Conservation (phyloP, 2,113 vertebrate genomes). For the Herpetotheres cachinnans region DNA sequence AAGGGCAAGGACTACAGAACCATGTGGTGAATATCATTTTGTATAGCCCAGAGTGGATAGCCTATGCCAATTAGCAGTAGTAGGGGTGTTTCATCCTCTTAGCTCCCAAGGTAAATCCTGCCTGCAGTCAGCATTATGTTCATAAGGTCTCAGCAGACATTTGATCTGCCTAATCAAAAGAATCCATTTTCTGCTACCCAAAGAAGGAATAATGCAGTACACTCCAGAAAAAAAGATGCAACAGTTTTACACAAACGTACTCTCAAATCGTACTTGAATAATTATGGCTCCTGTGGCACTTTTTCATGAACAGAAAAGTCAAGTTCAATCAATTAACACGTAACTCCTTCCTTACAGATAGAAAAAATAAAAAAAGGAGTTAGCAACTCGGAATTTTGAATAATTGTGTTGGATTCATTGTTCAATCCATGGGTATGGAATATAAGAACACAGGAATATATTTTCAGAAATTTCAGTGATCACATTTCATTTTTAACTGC, state of each 20-base stretch:
- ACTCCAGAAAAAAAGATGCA: not conserved
- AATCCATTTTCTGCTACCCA: not conserved
- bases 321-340: not conserved
- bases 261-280: not conserved
- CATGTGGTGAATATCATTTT: not conserved
- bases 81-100: not conserved
- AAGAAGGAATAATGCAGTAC: conserved; percentile 9
- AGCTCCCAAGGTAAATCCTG: conserved; percentile 9
- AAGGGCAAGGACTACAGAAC: not conserved
- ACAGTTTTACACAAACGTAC: not conserved
- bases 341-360: not conserved
- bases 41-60: not conserved
- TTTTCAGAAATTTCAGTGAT: not conserved
- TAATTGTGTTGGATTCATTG: not conserved
- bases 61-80: not conserved
- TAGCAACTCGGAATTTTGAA: not conserved
- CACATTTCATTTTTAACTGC: not conserved
- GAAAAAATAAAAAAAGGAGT: not conserved
- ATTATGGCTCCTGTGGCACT: not conserved
- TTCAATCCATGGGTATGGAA: not conserved
- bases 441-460: not conserved
- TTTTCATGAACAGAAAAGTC: not conserved
- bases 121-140: conserved; percentile 24
- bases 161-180: conserved; percentile 40
- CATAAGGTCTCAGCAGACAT: conserved; percentile 14